Evolutionary conservation across 2,888 invertebrate species (phyloP), one percentile per base, ranked within the genome.

Genomic region (Camponotus fellah): DNA sequence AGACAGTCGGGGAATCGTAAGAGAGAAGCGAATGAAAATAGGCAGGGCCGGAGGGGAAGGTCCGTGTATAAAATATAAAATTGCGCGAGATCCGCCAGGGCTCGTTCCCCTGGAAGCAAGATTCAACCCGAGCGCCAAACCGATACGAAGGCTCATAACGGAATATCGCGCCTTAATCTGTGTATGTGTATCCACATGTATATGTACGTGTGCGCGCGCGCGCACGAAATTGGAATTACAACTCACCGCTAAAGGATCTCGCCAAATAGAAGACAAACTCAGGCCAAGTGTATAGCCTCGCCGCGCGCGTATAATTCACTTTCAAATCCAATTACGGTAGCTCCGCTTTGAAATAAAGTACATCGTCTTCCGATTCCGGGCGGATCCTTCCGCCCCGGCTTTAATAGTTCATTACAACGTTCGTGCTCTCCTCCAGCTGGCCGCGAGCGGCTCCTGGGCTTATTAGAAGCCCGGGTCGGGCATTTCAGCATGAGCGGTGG

Each of bases 321-420:
- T 87, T 87, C 83, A 82, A 85, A 89, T 89, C 86, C 90, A 90
- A 90, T 90, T 90, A 88, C 85, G 84, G 68, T 83, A 84, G 76
- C 85, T 84, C 68, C 80, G 74, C 84, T 87, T 87, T 86, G 82
- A 90, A 88, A 86, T 87, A 88, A 89, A 87, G 86, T 82, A 85
- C 77, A 81, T 83, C 86, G 79, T 86, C 87, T 83, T 86, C 71
- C 83, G 69, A 85, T 79, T 72, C 85, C 49, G 60, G 82, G 46
- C 56, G 65, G 80, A 81, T 82, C 68, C 81, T 83, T 82, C 83
- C 83, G 86, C 80, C 66, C 53, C 74, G 60, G 81, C 84, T 86
- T 88, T 88, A 86, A 88, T 86, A 80, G 87, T 86, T 87, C 84
- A 76, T 84, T 83, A 85, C 85, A 85, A 83, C 49, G 76, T 14